These are phyloP conservation scores for mouse (Mus musculus) DNA, from an alignment of 2,113 vertebrate species.

Conservation along the genomic window GRCm39 chr13:97657001-97657500, in stretches of 20 bases:
- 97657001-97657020: not conserved
- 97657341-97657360: not conserved
- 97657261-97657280: too few relatives aligned
- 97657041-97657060: constrained; percentile 31
- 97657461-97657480: not conserved
- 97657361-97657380: not conserved
- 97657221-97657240: too few relatives aligned
- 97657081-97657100: not conserved
- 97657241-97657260: too few relatives aligned
- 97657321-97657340: not conserved
- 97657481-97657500: not conserved
- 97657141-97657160: too few relatives aligned
- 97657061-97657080: not conserved
- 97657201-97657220: too few relatives aligned
- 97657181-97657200: too few relatives aligned
- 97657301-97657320: too few relatives aligned
- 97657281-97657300: too few relatives aligned
- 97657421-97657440: not conserved
- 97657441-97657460: not conserved
- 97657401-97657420: not conserved
- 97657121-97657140: too few relatives aligned
- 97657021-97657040: constrained; percentile 1
- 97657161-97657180: too few relatives aligned
- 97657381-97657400: not conserved
- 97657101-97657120: not conserved